A percentile compares a stretch with the other conserved stretches of the same genome.
Conservation (phyloP, 37 sponge, comb jelly and placozoan species). For the Bolinopsis microptera region DNA sequence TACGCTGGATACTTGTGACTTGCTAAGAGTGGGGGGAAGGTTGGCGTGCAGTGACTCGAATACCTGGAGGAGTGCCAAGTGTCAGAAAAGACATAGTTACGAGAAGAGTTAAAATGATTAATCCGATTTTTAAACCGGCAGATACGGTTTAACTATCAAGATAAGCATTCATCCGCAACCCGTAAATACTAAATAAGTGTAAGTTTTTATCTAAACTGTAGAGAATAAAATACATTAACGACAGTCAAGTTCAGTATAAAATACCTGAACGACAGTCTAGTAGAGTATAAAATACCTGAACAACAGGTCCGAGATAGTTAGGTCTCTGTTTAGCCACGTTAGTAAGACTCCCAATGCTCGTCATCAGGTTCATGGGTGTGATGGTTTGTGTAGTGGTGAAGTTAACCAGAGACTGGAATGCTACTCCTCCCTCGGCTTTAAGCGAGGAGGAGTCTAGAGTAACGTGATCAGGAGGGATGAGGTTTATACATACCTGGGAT, state of each 20-base stretch:
- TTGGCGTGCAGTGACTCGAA: slow-evolving; percentile 71
- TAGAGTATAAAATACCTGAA: too few relatives aligned
- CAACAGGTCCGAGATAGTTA: slow-evolving; percentile 52
- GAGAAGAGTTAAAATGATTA: too few relatives aligned
- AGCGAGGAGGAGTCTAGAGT: background rate
- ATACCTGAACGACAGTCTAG: too few relatives aligned
- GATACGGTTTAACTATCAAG: too few relatives aligned
- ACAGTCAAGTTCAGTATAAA: too few relatives aligned
- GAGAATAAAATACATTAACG: too few relatives aligned
- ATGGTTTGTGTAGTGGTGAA: slow-evolving; percentile 31
- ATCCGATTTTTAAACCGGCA: too few relatives aligned
- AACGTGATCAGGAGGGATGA: slow-evolving; percentile 22
- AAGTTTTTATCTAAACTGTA: too few relatives aligned
- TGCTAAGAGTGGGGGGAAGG: slow-evolving; percentile 82
- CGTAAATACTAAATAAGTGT: too few relatives aligned
- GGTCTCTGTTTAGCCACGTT: slow-evolving; percentile 78
- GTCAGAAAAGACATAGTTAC: background rate
- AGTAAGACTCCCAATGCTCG: slow-evolving; percentile 76
- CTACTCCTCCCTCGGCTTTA: background rate
- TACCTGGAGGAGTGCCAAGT: background rate
- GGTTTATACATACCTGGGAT: slow-evolving; percentile 27
- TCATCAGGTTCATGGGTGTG: slow-evolving; percentile 76
- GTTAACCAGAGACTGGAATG: slow-evolving; percentile 34
- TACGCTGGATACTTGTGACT: slow-evolving; percentile 86
- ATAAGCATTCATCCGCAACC: too few relatives aligned